These are phyloP conservation scores for Apogon hyalosoma DNA, from an alignment of 2,797 vertebrate species.

Conservation along the genomic window DNA sequence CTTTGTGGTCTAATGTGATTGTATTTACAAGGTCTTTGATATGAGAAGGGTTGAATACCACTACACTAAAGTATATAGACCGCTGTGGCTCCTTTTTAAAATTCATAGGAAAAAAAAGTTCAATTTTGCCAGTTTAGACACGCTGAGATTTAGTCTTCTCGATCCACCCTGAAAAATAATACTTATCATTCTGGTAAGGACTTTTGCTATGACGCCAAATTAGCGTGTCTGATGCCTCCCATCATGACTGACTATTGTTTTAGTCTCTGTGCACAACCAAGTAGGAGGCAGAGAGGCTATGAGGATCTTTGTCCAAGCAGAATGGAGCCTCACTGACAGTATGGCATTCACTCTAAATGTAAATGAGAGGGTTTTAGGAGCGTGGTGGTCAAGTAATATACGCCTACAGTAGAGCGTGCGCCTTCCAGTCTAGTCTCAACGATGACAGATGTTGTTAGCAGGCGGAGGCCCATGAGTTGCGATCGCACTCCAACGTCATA, in stretches of 20 bases:
- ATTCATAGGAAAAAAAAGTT: constrained; percentile 55
- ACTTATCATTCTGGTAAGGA: constrained; percentile 61
- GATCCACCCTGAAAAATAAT: constrained; percentile 39
- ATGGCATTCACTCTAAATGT: constrained; percentile 88
- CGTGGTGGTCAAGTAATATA: constrained; percentile 76
- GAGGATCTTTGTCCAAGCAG: constrained; percentile 74
- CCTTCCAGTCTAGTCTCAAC: constrained; percentile 63
- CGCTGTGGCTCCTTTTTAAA: constrained; percentile 49
- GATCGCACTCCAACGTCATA: constrained; percentile 40
- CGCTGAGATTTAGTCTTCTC: constrained; percentile 47
- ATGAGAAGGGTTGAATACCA: constrained; percentile 23
- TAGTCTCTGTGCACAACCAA: constrained; percentile 65
- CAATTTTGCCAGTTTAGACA: constrained; percentile 50
- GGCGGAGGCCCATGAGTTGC: constrained; percentile 33
- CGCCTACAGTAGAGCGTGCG: constrained; percentile 60
- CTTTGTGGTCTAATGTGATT: constrained; percentile 16
- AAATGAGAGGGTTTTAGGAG: constrained; percentile 84
- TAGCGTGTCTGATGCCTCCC: constrained; percentile 71
- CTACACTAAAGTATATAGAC: constrained; percentile 19
- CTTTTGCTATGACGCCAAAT: constrained; percentile 67
- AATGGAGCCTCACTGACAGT: constrained; percentile 70
- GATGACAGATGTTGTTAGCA: constrained; percentile 71
- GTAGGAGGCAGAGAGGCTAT: constrained; percentile 65
- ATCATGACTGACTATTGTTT: constrained; percentile 70
- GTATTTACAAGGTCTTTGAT: constrained; percentile 29